Percentiles rank a stretch among this genome's conserved stretches.
phyloP scores from a whole-genome alignment of 2,113 vertebrate genomes.

The Chlamydotis undulata region DNA sequence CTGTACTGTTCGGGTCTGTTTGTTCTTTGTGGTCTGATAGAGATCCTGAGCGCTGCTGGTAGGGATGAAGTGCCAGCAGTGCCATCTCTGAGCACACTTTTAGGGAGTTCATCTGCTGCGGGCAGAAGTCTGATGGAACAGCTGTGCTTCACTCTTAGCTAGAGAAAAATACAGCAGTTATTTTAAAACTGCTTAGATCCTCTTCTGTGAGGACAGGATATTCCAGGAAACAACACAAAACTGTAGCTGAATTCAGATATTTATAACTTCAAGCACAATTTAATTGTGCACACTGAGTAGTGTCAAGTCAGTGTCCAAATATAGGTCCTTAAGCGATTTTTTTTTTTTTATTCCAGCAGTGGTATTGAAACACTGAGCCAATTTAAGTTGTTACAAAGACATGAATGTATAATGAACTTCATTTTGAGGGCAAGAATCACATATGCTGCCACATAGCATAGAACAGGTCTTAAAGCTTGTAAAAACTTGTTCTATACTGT shows the following conservation, averaged over 20 bases:
- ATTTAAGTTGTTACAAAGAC: neutral
- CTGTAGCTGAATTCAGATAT: slow-evolving; percentile 5
- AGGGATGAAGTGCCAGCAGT: neutral
- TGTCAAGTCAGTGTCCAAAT: slow-evolving; percentile 28
- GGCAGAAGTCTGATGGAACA: neutral
- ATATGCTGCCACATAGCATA: neutral
- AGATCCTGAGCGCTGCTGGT: neutral
- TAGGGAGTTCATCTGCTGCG: neutral
- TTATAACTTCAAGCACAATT: slow-evolving; percentile 9
- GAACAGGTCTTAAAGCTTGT: neutral
- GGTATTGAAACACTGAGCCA: neutral
- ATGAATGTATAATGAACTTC: neutral
- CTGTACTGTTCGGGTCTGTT: neutral
- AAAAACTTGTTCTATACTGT: neutral
- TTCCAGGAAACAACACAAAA: slow-evolving; percentile 35
- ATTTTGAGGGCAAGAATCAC: neutral
- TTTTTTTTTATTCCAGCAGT: neutral
- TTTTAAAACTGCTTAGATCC: slow-evolving; percentile 18
- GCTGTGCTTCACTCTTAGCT: neutral
- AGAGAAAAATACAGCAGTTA: neutral
- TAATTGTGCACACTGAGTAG: neutral
- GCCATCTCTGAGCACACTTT: neutral
- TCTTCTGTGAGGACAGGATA: neutral
- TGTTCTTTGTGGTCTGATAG: neutral
- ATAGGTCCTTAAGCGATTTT: neutral